Conservation (phyloP, 2,113 vertebrate species). For the Siniperca knerii region DNA sequence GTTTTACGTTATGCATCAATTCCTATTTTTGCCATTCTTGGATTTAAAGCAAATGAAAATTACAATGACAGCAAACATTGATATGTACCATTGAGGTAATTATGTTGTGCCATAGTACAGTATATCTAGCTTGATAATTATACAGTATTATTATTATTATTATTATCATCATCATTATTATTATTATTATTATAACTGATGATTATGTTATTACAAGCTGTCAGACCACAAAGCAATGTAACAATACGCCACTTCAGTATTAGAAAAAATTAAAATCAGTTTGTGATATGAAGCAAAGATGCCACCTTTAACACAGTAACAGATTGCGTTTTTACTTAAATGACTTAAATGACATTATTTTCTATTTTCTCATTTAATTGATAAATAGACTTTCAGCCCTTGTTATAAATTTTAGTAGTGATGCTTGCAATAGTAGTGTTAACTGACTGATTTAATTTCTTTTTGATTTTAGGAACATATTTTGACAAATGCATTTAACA, state of each 20-base stretch:
- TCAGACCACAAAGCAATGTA: not conserved
- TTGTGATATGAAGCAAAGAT: not conserved
- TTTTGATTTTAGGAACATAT: conserved; percentile 85
- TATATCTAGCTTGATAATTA: conserved; percentile 16
- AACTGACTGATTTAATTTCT: not conserved
- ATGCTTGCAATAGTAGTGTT: not conserved
- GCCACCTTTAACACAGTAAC: not conserved
- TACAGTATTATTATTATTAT: conserved; percentile 15
- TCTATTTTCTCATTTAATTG: not conserved
- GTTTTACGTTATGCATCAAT: conserved; percentile 89
- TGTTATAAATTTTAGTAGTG: not conserved
- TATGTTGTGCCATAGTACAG: not conserved
- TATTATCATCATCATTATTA: not conserved
- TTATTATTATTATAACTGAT: conserved; percentile 8
- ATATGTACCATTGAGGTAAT: conserved; percentile 74
- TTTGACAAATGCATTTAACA: conserved; percentile 87
- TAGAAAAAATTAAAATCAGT: not conserved
- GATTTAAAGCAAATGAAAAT: conserved; percentile 89
- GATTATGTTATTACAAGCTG: conserved; percentile 3
- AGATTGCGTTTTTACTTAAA: not conserved
- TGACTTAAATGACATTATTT: not conserved
- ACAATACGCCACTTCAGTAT: not conserved
- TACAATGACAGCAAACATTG: conserved; percentile 84
- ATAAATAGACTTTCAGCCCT: not conserved
- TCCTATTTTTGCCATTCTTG: conserved; percentile 89